Evolutionary conservation across 2,113 vertebrate species (phyloP).

Genomic region (Ictalurus furcatus): DNA sequence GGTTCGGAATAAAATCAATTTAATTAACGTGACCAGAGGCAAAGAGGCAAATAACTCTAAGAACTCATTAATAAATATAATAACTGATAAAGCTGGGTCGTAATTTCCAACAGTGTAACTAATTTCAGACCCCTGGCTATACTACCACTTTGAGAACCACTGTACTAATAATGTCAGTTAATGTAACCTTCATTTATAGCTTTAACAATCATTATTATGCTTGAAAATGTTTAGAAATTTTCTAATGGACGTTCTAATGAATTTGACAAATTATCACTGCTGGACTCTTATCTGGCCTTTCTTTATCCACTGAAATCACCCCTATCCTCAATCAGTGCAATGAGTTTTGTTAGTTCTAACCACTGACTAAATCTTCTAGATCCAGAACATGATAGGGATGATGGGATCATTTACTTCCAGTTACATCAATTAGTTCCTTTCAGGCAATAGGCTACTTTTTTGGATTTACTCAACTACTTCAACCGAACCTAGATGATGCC

Average conservation of each 20-base stretch:
- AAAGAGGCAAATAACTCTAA: not conserved
- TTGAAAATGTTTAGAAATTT: not conserved
- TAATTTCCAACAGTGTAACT: not conserved
- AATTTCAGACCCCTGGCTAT: not conserved
- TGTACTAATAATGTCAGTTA: not conserved
- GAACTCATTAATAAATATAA: not conserved
- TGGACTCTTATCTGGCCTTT: not conserved
- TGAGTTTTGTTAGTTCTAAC: not conserved
- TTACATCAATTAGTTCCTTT: not conserved
- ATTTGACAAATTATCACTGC: too few relatives aligned
- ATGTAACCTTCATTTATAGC: not conserved
- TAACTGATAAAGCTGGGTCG: not conserved
- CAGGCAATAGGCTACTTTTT: not conserved
- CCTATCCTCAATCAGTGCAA: not conserved
- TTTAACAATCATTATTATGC: not conserved
- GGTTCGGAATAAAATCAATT: not conserved
- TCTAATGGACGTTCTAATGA: not conserved
- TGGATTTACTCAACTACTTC: constrained; percentile 1
- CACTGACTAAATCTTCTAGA: not conserved
- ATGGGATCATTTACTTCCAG: constrained; percentile 11
- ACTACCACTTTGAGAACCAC: not conserved
- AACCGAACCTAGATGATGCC: not conserved
- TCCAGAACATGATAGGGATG: not conserved
- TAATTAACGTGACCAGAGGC: not conserved
- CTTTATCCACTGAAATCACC: not conserved